phyloP scores from a whole-genome alignment of 2,797 vertebrate genomes.

The Fratercula arctica region DNA sequence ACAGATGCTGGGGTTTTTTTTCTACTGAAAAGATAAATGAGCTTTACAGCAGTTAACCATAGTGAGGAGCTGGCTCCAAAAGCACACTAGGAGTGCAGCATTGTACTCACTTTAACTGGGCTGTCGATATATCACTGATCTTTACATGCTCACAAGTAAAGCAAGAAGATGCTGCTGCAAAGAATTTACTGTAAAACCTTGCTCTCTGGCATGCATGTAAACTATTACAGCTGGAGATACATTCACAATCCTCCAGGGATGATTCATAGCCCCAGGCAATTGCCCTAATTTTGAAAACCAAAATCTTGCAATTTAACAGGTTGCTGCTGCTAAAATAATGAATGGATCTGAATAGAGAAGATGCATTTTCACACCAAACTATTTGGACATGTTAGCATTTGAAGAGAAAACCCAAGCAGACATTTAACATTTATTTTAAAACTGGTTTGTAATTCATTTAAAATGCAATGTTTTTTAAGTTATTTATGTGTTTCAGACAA shows the following conservation, averaged over 20 bases:
- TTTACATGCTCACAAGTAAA: background rate
- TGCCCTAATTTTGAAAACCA: conserved; percentile 14
- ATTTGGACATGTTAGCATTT: background rate
- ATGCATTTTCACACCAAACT: background rate
- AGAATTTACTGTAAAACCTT: background rate
- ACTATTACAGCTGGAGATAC: background rate
- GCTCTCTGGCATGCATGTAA: background rate
- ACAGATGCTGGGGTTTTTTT: background rate
- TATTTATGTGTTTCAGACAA: background rate
- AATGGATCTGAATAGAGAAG: background rate
- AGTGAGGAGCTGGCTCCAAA: background rate
- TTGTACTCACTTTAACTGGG: background rate
- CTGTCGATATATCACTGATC: background rate
- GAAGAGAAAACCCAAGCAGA: background rate
- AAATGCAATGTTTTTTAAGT: background rate
- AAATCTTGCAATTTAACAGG: background rate
- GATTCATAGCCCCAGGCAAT: background rate
- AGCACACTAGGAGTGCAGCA: no score
- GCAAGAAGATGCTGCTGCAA: background rate
- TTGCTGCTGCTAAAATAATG: background rate
- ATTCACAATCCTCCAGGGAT: background rate
- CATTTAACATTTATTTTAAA: background rate
- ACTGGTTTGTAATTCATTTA: background rate
- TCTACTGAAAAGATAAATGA: background rate
- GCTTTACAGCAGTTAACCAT: background rate